Evolutionary conservation across 2,888 invertebrate genomes (phyloP).

Genomic region (Sesia bembeciformis): DNA sequence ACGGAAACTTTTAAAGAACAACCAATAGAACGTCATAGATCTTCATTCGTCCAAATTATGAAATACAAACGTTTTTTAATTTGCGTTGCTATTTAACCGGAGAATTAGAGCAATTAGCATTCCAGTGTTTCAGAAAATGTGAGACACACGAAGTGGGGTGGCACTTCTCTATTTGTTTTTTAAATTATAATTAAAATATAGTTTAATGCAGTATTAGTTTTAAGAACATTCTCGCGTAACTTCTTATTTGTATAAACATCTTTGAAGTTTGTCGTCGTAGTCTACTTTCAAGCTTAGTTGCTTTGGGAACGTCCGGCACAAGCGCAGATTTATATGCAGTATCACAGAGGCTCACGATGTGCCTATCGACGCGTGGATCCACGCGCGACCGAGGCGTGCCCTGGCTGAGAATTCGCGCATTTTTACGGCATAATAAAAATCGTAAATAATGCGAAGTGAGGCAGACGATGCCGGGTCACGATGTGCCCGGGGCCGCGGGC

Average conservation of each 20-base stretch:
- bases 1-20: not conserved
- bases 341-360: conserved; percentile 44
- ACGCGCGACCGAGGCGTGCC: conserved; percentile 54
- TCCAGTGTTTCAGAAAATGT: too few species aligned
- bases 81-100: too few species aligned
- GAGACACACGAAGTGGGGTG: too few species aligned
- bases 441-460: conserved; percentile 61
- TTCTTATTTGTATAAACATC: too few species aligned
- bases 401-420: conserved; percentile 55
- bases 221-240: too few species aligned
- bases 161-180: too few species aligned
- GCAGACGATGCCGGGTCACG: conserved; percentile 61
- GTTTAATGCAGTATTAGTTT: too few species aligned
- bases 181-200: too few species aligned
- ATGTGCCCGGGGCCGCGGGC: conserved; percentile 48
- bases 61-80: too few species aligned
- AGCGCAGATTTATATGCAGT: conserved; percentile 25
- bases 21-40: not conserved
- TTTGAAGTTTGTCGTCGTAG: not conserved
- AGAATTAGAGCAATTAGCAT: too few species aligned
- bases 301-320: not conserved
- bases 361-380: conserved; percentile 66
- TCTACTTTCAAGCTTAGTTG: not conserved
- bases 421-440: conserved; percentile 68
- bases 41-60: too few species aligned